Percentiles rank a stretch among this genome's conserved stretches.
Evolutionary conservation across 2,888 invertebrate genomes (phyloP).

Genomic region (Lithophane semibrunnea): DNA sequence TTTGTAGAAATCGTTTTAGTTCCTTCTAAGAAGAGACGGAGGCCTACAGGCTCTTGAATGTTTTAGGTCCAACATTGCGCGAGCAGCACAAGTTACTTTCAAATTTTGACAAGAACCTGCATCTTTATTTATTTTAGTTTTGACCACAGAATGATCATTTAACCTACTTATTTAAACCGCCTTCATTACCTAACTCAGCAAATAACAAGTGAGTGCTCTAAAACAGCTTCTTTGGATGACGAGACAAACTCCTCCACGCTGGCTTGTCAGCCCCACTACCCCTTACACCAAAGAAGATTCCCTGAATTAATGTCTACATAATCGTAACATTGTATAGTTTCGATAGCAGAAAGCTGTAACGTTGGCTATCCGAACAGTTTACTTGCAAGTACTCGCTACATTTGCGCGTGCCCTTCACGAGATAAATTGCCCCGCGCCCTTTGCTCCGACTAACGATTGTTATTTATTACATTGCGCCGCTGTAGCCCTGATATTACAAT

Average conservation of each 20-base stretch:
- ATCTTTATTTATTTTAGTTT: background rate
- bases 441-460: constrained; percentile 59
- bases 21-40: background rate
- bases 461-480: constrained; percentile 53
- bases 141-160: background rate
- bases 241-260: too few species aligned
- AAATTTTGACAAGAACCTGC: background rate
- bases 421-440: constrained; percentile 58
- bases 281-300: background rate
- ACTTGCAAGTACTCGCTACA: constrained; percentile 21
- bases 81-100: too few species aligned
- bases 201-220: background rate
- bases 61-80: background rate
- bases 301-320: background rate
- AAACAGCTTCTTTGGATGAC: background rate
- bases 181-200: background rate
- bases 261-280: background rate
- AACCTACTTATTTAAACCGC: background rate
- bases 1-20: constrained; percentile 10
- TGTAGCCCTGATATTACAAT: constrained; percentile 48
- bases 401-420: constrained; percentile 51
- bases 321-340: constrained; percentile 23
- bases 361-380: constrained; percentile 9
- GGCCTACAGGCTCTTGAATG: background rate
- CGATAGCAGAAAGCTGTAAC: constrained; percentile 24